These are phyloP conservation scores for Bettongia penicillata DNA, from an alignment of 2,113 vertebrate genomes.

Conservation along the genomic window DNA sequence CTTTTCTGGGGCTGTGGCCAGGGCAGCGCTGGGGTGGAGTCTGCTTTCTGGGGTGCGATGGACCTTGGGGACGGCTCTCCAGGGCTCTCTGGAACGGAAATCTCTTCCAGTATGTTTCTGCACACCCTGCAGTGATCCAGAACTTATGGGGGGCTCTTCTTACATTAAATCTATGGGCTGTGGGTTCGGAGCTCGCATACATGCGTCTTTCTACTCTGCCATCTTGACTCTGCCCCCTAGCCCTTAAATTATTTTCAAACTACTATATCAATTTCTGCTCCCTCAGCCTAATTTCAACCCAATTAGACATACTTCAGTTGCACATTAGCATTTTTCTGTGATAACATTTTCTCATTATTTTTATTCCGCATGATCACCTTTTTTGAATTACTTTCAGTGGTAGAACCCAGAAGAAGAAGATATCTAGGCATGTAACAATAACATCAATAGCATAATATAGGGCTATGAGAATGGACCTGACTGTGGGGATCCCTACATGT, in stretches of 20 bases:
- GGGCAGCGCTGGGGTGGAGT: no score
- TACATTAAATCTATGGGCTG: no score
- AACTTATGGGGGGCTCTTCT: no score
- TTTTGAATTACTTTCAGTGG: not conserved
- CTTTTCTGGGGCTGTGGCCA: no score
- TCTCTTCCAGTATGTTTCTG: no score
- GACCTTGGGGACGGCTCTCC: no score
- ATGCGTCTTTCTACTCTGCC: no score
- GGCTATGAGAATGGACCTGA: not conserved
- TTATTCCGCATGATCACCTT: not conserved
- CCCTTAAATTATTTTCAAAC: not conserved
- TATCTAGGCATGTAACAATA: not conserved
- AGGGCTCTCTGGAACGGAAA: no score
- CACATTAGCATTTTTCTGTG: not conserved
- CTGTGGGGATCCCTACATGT: not conserved
- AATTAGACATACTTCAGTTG: not conserved
- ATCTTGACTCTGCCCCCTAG: no score
- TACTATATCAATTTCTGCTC: not conserved
- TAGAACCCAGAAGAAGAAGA: not conserved
- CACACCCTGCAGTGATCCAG: no score
- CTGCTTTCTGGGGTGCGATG: no score
- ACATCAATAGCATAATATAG: not conserved
- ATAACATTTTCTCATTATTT: not conserved
- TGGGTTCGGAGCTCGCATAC: no score
- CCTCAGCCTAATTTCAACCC: not conserved